A percentile compares a stretch with the other conserved stretches of the same genome.
phyloP scores from a whole-genome alignment of 2,888 invertebrate species.

The Chouioia cunea region DNA sequence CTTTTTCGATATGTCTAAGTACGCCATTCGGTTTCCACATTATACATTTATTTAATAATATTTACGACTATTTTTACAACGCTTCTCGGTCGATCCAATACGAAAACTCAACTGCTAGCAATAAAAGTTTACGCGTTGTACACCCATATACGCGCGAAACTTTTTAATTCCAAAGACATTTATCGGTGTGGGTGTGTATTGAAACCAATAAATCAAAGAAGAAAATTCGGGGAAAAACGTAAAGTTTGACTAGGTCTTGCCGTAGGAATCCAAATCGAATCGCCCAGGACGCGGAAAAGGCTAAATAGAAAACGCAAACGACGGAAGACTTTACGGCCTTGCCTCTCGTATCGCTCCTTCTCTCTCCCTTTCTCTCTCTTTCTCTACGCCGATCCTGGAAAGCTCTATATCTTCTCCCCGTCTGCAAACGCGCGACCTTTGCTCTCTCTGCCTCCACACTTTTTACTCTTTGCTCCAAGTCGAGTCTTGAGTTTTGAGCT shows the following conservation, averaged over 20 bases:
- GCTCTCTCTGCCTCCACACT: slow-evolving; percentile 24
- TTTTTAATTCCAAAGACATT: too few species aligned
- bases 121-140: slow-evolving; percentile 65
- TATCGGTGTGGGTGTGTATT: too few species aligned
- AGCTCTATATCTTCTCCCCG: slow-evolving; percentile 45
- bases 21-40: too few species aligned
- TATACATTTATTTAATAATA: slow-evolving; percentile 68
- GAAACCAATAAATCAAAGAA: neutral
- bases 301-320: slow-evolving; percentile 67
- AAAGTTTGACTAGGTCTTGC: neutral
- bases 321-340: slow-evolving; percentile 63
- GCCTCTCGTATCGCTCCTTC: slow-evolving; percentile 52
- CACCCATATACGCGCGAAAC: neutral
- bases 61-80: slow-evolving; percentile 67
- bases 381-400: slow-evolving; percentile 7
- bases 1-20: too few species aligned
- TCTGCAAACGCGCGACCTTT: slow-evolving; percentile 34
- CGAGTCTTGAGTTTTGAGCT: too few species aligned
- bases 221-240: neutral
- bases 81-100: slow-evolving; percentile 64
- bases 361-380: slow-evolving; percentile 39
- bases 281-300: slow-evolving; percentile 55
- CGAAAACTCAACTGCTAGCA: slow-evolving; percentile 66
- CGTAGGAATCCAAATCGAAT: slow-evolving; percentile 39
- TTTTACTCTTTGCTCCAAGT: slow-evolving; percentile 6